Percentiles rank a stretch among this genome's conserved stretches.
phyloP scores from a whole-genome alignment of 2,888 invertebrate genomes.

The Heliconius ethilla region DNA sequence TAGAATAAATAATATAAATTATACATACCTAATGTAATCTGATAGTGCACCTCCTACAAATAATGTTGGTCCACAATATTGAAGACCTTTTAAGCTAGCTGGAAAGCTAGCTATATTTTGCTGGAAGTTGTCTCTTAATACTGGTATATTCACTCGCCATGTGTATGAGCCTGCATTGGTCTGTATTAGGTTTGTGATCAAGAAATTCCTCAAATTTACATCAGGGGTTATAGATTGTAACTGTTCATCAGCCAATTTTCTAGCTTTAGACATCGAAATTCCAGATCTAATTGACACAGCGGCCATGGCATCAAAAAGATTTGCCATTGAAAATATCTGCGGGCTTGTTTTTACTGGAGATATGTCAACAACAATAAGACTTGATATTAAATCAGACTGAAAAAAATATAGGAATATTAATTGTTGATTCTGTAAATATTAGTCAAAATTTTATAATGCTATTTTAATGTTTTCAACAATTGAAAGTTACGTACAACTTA shows the following conservation, averaged over 20 bases:
- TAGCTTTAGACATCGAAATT: conserved; percentile 86
- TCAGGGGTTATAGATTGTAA: conserved; percentile 82
- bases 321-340: conserved; percentile 83
- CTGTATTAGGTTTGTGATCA: conserved; percentile 92
- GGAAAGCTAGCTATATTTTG: conserved; percentile 86
- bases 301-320: conserved; percentile 86
- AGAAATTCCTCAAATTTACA: conserved; percentile 86
- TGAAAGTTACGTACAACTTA: conserved; percentile 68
- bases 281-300: conserved; percentile 82
- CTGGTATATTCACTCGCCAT: conserved; percentile 92
- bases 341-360: conserved; percentile 85
- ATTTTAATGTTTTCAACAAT: neutral
- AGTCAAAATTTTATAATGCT: neutral
- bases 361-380: conserved; percentile 87
- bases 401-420: conserved; percentile 48
- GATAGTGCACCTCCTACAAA: conserved; percentile 94
- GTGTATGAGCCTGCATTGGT: conserved; percentile 83
- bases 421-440: neutral
- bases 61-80: conserved; percentile 86
- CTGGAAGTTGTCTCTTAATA: conserved; percentile 85
- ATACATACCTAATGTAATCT: conserved; percentile 86
- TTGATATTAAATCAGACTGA: conserved; percentile 84
- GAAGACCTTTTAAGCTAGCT: conserved; percentile 67
- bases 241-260: conserved; percentile 84
- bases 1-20: neutral